phyloP scores from a whole-genome alignment of 2,113 vertebrate genomes.

The Melierax canorus region DNA sequence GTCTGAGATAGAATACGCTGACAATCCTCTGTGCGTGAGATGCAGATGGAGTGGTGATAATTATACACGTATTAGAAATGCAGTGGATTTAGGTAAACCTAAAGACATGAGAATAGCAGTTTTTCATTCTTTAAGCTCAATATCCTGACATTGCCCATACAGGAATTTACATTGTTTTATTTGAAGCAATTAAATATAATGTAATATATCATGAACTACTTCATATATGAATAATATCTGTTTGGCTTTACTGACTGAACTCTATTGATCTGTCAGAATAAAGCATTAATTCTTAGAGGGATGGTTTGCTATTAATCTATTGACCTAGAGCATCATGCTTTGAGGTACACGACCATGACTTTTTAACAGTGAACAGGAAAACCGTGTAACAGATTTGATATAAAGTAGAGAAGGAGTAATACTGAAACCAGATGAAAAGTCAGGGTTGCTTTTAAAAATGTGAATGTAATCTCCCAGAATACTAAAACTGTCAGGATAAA shows the following conservation, averaged over 20 bases:
- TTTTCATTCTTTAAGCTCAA: neutral
- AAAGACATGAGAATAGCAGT: neutral
- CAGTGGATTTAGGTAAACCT: neutral
- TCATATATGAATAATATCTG: neutral
- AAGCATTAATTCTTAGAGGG: neutral
- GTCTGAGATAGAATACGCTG: neutral
- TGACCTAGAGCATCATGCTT: neutral
- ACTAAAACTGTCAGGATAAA: neutral
- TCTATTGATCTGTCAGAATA: neutral
- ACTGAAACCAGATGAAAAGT: slow-evolving; percentile 3
- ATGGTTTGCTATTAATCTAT: neutral
- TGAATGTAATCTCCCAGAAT: neutral
- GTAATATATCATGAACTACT: neutral
- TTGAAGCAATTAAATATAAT: neutral
- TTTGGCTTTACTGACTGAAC: neutral
- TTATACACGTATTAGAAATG: neutral
- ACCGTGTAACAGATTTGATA: neutral
- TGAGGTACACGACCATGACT: neutral
- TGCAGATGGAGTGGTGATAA: neutral
- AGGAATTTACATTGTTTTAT: neutral
- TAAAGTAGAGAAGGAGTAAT: neutral
- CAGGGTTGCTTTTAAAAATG: neutral
- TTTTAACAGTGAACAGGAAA: neutral
- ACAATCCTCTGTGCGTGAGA: neutral
- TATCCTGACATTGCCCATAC: neutral